A percentile compares a stretch with the other conserved stretches of the same genome.
These are phyloP conservation scores for Pristionchus mayeri DNA, from an alignment of 2,888 invertebrate species.

Conservation along the genomic window DNA sequence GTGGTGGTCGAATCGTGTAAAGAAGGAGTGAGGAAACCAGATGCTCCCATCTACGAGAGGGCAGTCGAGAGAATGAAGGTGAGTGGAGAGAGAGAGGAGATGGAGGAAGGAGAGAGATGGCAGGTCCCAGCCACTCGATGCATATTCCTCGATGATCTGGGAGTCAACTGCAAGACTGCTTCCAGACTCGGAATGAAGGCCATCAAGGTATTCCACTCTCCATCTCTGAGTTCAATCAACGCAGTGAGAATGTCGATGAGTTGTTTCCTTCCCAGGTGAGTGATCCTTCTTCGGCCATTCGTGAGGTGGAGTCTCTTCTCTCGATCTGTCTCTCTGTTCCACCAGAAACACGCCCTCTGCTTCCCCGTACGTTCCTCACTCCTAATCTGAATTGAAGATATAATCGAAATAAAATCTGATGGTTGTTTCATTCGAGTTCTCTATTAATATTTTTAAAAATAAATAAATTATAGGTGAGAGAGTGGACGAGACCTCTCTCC, in stretches of 20 bases:
- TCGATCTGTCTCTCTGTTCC: slow-evolving; percentile 23
- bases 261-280: slow-evolving; percentile 30
- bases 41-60: slow-evolving; percentile 76
- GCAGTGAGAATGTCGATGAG: too few species aligned
- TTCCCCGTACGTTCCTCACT: neutral
- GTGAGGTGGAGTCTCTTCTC: slow-evolving; percentile 37
- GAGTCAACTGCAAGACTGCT: slow-evolving; percentile 77
- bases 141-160: slow-evolving; percentile 78
- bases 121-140: slow-evolving; percentile 70
- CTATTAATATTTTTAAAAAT: neutral
- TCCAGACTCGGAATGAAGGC: slow-evolving; percentile 77
- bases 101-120: neutral
- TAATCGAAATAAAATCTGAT: neutral
- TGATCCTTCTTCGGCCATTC: neutral
- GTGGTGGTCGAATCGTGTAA: slow-evolving; percentile 77
- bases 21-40: slow-evolving; percentile 78
- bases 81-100: neutral
- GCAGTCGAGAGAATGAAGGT: slow-evolving; percentile 71
- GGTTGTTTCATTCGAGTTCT: neutral
- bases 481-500: slow-evolving; percentile 16
- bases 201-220: slow-evolving; percentile 75
- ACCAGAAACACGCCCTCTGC: slow-evolving; percentile 42
- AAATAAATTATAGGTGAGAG: neutral
- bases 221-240: too few species aligned
- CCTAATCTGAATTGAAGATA: neutral